A percentile compares a stretch with the other conserved stretches of the same genome.
Conservation (phyloP, 2,797 vertebrate genomes). For the Ataeniobius toweri region DNA sequence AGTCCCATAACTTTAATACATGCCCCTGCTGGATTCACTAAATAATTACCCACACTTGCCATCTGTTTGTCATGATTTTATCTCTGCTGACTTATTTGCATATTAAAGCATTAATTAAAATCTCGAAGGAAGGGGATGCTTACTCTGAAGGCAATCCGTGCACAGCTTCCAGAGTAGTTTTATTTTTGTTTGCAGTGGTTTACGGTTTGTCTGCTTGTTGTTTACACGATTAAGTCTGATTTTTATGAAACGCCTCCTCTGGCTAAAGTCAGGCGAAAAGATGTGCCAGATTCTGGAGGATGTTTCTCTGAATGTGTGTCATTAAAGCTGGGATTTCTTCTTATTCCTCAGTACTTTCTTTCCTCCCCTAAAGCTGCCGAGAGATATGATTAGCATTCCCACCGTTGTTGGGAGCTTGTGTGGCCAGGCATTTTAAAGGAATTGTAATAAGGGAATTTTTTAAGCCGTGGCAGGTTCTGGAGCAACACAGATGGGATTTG, state of each 20-base stretch:
- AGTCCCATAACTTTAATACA: constrained; percentile 79
- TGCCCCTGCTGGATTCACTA: constrained; percentile 80
- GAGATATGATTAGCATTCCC: constrained; percentile 72
- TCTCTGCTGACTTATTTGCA: constrained; percentile 94
- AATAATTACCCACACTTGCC: constrained; percentile 96
- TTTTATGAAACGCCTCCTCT: constrained; percentile 72
- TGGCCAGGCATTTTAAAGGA: constrained; percentile 68
- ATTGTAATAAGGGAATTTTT: constrained; percentile 74
- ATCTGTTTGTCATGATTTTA: constrained; percentile 95
- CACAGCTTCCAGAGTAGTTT: constrained; percentile 70
- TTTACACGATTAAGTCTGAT: constrained; percentile 73
- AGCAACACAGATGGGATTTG: constrained; percentile 81
- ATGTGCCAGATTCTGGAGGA: constrained; percentile 65
- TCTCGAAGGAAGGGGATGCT: constrained; percentile 84
- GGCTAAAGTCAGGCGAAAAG: constrained; percentile 68
- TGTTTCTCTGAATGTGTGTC: constrained; percentile 70
- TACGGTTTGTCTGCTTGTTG: constrained; percentile 66
- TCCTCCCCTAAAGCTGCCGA: constrained; percentile 57
- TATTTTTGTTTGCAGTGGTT: constrained; percentile 71
- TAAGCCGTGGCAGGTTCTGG: constrained; percentile 74
- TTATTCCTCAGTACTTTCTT: constrained; percentile 45
- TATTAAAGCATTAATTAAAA: constrained; percentile 99
- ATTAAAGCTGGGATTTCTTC: constrained; percentile 66
- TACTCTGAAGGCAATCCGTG: constrained; percentile 77
- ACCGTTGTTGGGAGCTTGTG: constrained; percentile 66